Base-by-base conservation (phyloP, 2,888 invertebrate species). In the Drosophila barbarae region DNA sequence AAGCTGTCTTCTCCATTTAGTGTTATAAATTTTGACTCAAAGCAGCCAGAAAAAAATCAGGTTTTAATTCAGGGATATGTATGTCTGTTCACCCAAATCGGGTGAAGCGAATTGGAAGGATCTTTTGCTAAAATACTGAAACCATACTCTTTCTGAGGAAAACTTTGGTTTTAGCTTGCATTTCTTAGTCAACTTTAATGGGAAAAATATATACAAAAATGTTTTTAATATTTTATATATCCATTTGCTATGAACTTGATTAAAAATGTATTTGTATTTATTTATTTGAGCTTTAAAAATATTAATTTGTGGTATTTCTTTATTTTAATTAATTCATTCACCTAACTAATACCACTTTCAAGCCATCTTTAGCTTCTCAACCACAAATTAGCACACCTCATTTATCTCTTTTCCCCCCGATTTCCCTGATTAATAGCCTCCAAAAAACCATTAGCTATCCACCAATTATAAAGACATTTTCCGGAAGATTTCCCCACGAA, bases 11-110 rank as follows among this genome's bases (percentile, higher is more conserved):
- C 65, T 83, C 69, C 83, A 74, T 79, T 82, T 76, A 74, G 71
- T 73, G 81, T 83, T 79, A 73, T 81, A 83, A 76, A 83, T 81
- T 82, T 71, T 46, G 79, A 79, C 81, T 72, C 78, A 76, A 64
- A 75, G 70, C 51, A 28, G 34, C 23, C 23, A 28, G 30, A 15
- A 53, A 67, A 51, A 51, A 42, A 34, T 30, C 32, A 18, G 34
- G 39, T 32, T 39, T 55, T 46, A 59, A 68, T 41, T 50, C 36
- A 6, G 15, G 68, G 12, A 44, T 50, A 44, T n/a, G n/a, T 50
- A 13, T 44, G 35, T 64, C 26, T 44, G 35, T 64, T 18, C 39
- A 36, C 15, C 23, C 7, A 39, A 55, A 38, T 56, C 38, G 26
- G 35, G 32, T 12, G 46, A n/a, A 38, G 23, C 56, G 32, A 60